Conservation (phyloP, 2,797 vertebrate species). For the Crocidura indochinensis region DNA sequence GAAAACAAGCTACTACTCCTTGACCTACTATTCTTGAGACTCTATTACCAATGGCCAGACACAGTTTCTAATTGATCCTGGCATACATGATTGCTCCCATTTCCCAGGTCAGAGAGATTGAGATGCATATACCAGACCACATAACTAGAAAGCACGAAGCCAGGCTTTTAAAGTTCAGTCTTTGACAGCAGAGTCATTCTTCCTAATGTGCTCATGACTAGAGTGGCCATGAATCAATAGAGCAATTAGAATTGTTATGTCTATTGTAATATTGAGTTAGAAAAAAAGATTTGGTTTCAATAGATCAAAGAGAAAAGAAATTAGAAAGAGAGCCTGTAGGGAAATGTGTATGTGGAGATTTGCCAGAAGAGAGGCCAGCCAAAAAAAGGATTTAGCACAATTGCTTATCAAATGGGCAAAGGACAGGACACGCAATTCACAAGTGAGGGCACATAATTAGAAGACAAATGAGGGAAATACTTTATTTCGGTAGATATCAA, state of each 20-base stretch:
- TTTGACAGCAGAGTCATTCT: slow-evolving; percentile 24
- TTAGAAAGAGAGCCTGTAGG: slow-evolving; percentile 81
- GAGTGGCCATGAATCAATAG: slow-evolving; percentile 77
- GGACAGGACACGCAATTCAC: slow-evolving; percentile 71
- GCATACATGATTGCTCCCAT: background rate
- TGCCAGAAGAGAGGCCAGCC: slow-evolving; percentile 81
- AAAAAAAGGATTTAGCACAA: slow-evolving; percentile 77
- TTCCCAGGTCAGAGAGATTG: slow-evolving; percentile 1
- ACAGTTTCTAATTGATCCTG: background rate
- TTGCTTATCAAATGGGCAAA: slow-evolving; percentile 81
- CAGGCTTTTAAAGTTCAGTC: background rate
- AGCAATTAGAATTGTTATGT: slow-evolving; percentile 85
- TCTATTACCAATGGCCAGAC: slow-evolving; percentile 17
- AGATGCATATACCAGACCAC: background rate
- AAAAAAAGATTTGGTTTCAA: slow-evolving; percentile 82
- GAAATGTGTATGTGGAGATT: slow-evolving; percentile 75
- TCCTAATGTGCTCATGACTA: slow-evolving; percentile 59
- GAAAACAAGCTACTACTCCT: background rate
- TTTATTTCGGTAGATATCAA: slow-evolving; percentile 76
- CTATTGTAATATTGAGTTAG: slow-evolving; percentile 83
- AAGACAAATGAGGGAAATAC: slow-evolving; percentile 76
- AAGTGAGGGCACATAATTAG: slow-evolving; percentile 77
- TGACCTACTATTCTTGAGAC: background rate
- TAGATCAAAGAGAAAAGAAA: slow-evolving; percentile 84
- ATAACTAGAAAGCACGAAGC: background rate